Evolutionary conservation across 2,888 invertebrate species (phyloP), one percentile per base, ranked within the genome.

Genomic region (Labia minor): DNA sequence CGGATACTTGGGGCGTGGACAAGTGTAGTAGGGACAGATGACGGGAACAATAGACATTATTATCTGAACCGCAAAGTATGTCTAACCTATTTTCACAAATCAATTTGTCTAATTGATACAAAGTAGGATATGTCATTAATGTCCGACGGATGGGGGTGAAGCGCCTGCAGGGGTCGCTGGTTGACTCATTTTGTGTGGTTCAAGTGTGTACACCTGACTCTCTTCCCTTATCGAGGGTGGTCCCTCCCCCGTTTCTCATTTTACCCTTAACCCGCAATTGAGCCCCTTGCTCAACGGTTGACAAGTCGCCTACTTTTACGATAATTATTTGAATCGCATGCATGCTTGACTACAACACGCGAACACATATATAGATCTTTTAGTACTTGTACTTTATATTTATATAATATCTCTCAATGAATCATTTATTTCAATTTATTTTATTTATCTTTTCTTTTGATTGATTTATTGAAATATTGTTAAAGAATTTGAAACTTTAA

Each of bases 51-150:
- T 49, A 49, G 49, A n/a, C 16, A 16, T 49, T 49, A 49, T 49
- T 49, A 49, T 49, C 3, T 14, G 49, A 49, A 49, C 49, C 49
- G 49, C 49, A 49, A 49, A 49, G 49, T 49, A 49, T 49, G 49
- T 49, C 49, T 49, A 49, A 49, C 49, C 49, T 49, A 49, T 49
- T 49, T 49, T 49, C 49, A 49, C 49, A 49, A 49, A 49, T 49
- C 49, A 49, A 49, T 49, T 49, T 49, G 49, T 49, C 49, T 49
- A 49, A 49, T 49, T 49, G 49, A 49, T 49, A 49, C 49, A 49
- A 49, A 49, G 49, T 49, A 49, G 49, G 49, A 49, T 49, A 49
- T 49, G 49, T 49, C 49, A 49, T 49, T 49, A 49, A 49, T 49
- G 49, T 49, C 49, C n/a, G 49, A 49, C 49, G 49, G 26, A 49